A percentile compares a stretch with the other conserved stretches of the same genome.
Evolutionary conservation across 2,888 invertebrate species (phyloP).

Genomic region (Lacanobia oleracea): DNA sequence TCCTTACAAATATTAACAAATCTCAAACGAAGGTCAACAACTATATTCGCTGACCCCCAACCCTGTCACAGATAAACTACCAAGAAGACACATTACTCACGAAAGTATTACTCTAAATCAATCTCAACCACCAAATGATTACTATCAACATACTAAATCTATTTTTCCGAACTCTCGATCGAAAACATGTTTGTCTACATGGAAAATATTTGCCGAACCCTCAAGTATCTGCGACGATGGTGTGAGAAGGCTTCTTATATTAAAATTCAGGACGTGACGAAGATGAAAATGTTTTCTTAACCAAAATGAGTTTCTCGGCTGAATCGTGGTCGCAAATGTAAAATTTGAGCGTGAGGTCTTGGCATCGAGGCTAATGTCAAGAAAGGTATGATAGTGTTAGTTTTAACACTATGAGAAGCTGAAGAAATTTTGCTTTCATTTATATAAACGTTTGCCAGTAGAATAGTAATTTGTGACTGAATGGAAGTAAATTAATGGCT

Average conservation of each 20-base stretch:
- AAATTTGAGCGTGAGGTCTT: neutral
- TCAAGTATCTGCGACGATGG: constrained; percentile 12
- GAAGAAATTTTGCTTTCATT: constrained; percentile 10
- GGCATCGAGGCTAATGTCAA: neutral
- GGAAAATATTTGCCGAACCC: constrained; percentile 41
- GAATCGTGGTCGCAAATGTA: neutral
- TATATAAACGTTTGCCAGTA: neutral
- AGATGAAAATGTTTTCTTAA: constrained; percentile 39
- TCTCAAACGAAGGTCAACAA: constrained; percentile 12
- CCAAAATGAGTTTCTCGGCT: constrained; percentile 23
- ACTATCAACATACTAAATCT: constrained; percentile 63
- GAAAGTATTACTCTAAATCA: constrained; percentile 61
- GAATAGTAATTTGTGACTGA: neutral
- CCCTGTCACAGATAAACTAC: constrained; percentile 37
- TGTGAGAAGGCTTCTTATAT: constrained; percentile 28
- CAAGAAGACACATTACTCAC: constrained; percentile 44
- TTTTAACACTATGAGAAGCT: constrained; percentile 43
- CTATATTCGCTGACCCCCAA: constrained; percentile 20
- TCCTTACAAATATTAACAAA: neutral
- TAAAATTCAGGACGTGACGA: constrained; percentile 59
- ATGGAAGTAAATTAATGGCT: neutral
- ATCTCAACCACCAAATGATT: constrained; percentile 55
- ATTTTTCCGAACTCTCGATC: constrained; percentile 50
- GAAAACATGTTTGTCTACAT: constrained; percentile 64
- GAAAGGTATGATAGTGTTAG: constrained; percentile 23